These are phyloP conservation scores for Mastomys natalensis DNA, from an alignment of 2,113 vertebrate genomes.

Conservation along the genomic window DNA sequence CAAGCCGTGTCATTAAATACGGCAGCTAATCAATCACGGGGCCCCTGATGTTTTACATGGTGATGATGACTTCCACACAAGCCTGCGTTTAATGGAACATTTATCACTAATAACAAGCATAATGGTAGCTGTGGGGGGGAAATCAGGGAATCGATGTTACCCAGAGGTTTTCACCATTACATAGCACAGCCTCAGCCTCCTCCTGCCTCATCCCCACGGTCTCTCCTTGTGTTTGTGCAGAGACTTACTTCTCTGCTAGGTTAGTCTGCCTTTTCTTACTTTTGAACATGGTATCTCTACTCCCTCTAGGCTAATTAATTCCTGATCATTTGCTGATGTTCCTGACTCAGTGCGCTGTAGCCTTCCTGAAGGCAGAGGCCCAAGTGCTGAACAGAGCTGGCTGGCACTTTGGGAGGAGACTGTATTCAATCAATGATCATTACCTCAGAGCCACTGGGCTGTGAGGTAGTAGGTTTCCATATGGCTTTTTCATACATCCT, in stretches of 20 bases:
- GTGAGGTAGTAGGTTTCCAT: neutral
- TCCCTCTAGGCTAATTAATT: neutral
- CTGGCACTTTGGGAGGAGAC: neutral
- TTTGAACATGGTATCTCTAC: neutral
- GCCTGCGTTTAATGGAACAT: slow-evolving; percentile 66
- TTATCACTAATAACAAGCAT: slow-evolving; percentile 76
- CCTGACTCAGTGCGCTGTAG: neutral
- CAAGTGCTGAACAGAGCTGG: neutral
- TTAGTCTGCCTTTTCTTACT: neutral
- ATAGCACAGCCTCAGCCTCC: neutral
- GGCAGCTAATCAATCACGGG: slow-evolving; percentile 58
- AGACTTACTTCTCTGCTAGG: neutral
- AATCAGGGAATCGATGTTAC: neutral
- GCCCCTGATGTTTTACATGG: slow-evolving; percentile 43
- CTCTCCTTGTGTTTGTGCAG: neutral
- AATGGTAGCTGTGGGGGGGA: slow-evolving; percentile 55
- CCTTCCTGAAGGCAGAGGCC: neutral
- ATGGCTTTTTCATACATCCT: neutral
- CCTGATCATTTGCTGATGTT: neutral
- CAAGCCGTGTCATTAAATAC: slow-evolving; percentile 54
- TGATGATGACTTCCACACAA: neutral
- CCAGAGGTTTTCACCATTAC: neutral
- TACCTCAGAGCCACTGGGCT: neutral
- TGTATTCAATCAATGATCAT: too few relatives aligned
- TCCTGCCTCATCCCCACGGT: accelerated